A percentile compares a stretch with the other conserved stretches of the same genome.
These are phyloP conservation scores for Tromatobia lineatoria DNA, from an alignment of 2,888 invertebrate genomes.

Conservation along the genomic window DNA sequence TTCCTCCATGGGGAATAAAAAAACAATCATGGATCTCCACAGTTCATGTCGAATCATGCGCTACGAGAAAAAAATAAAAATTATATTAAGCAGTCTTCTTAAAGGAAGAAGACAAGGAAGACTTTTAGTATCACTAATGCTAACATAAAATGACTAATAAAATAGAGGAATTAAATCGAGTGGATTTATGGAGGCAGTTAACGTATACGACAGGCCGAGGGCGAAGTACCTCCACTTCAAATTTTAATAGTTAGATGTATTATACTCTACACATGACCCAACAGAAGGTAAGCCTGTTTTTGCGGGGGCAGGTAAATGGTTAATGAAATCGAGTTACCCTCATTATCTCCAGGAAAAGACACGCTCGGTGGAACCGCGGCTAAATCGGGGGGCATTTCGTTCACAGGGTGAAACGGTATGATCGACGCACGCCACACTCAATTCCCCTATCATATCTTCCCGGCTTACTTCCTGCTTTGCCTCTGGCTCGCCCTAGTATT, in stretches of 20 bases:
- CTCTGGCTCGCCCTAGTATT: neutral
- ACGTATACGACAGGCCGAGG: conserved; percentile 28
- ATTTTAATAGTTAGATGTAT: conserved; percentile 19
- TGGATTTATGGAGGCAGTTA: conserved; percentile 19
- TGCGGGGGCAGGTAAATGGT: conserved; percentile 52
- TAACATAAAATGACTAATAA: conserved; percentile 5
- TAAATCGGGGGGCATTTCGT: conserved; percentile 22
- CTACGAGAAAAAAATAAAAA: conserved; percentile 17
- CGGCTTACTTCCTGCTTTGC: conserved; percentile 53
- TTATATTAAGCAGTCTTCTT: conserved; percentile 6
- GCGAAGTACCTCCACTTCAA: neutral
- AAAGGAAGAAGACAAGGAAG: neutral
- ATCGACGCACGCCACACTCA: conserved; percentile 62
- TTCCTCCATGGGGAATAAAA: neutral
- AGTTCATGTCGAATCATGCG: neutral
- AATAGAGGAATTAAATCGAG: neutral
- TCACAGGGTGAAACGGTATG: conserved; percentile 18
- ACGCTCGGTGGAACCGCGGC: conserved; percentile 23
- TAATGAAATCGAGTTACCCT: conserved; percentile 66
- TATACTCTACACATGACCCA: conserved; percentile 25
- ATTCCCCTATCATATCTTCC: conserved; percentile 12
- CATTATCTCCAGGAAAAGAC: conserved; percentile 37
- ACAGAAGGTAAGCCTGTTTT: conserved; percentile 51
- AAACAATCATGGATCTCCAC: neutral
- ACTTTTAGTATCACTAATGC: neutral